phyloP scores from a whole-genome alignment of 2,113 vertebrate genomes.

The Machaerirhynchus nigripectus region DNA sequence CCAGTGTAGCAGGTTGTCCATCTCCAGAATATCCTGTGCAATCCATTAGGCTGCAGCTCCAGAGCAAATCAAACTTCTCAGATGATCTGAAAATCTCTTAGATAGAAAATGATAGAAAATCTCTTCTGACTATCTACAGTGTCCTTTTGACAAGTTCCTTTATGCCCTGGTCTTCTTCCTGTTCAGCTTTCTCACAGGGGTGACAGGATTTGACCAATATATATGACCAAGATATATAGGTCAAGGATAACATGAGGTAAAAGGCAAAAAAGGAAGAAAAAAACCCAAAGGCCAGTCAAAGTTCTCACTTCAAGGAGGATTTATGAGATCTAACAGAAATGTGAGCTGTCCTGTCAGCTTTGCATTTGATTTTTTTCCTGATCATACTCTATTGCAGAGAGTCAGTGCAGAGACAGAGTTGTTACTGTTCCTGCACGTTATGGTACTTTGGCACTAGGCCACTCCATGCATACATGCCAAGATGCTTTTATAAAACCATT shows the following conservation, averaged over 20 bases:
- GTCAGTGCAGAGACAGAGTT: constrained; percentile 33
- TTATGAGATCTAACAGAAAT: neutral
- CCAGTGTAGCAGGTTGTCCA: neutral
- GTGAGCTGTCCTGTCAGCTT: neutral
- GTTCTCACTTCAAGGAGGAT: neutral
- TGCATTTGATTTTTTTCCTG: neutral
- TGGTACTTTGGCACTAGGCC: constrained; percentile 47
- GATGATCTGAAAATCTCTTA: no score
- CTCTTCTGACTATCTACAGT: neutral
- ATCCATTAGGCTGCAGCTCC: neutral
- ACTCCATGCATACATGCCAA: constrained; percentile 47
- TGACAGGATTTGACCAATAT: neutral
- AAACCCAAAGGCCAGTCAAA: neutral
- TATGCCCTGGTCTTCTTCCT: neutral
- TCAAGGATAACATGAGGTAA: neutral
- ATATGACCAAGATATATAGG: neutral
- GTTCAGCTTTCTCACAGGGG: neutral
- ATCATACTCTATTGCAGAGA: neutral
- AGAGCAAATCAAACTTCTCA: neutral
- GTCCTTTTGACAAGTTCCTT: neutral
- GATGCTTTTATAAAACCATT: constrained; percentile 67
- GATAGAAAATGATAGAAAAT: neutral
- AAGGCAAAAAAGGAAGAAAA: neutral
- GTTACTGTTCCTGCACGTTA: constrained; percentile 13
- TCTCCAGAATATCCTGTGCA: neutral